Percentiles rank a stretch among this genome's conserved stretches.
These are phyloP conservation scores for Hippocampus guttulatus DNA, from an alignment of 2,113 vertebrate species.

Conservation along the genomic window DNA sequence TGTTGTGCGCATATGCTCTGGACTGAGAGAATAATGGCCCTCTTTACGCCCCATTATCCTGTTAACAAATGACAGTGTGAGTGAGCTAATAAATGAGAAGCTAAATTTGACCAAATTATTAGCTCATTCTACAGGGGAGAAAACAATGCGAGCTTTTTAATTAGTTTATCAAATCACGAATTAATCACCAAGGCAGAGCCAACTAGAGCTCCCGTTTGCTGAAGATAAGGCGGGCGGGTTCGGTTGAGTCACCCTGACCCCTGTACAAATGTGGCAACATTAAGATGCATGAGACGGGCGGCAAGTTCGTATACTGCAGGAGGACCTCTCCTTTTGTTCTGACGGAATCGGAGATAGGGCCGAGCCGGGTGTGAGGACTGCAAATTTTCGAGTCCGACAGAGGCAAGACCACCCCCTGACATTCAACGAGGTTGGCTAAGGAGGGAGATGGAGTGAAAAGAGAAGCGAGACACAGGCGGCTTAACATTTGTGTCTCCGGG, in stretches of 20 bases:
- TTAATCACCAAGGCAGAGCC: slow-evolving; percentile 46
- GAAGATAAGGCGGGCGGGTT: slow-evolving; percentile 12
- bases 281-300: slow-evolving; percentile 58
- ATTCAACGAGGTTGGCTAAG: slow-evolving; percentile 66
- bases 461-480: slow-evolving; percentile 62
- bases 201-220: slow-evolving; percentile 2
- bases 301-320: slow-evolving; percentile 53
- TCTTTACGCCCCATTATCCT: slow-evolving; percentile 75
- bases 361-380: slow-evolving; percentile 56
- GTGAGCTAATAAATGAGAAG: slow-evolving; percentile 61
- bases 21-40: slow-evolving; percentile 68
- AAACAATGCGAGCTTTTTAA: slow-evolving; percentile 54
- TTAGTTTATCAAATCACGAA: slow-evolving; percentile 56
- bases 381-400: slow-evolving; percentile 50
- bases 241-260: slow-evolving; percentile 34
- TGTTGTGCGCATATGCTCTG: slow-evolving; percentile 62
- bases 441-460: slow-evolving; percentile 57
- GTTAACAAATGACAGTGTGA: slow-evolving; percentile 70
- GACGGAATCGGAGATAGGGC: slow-evolving; percentile 62
- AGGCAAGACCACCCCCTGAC: slow-evolving; percentile 69
- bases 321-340: slow-evolving; percentile 66
- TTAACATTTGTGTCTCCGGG: slow-evolving; percentile 76
- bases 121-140: slow-evolving; percentile 44
- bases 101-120: slow-evolving; percentile 64
- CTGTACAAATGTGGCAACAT: slow-evolving; percentile 37